These are phyloP conservation scores for Cydia splendana DNA, from an alignment of 1,140 invertebrate species.

Conservation along the genomic window DNA sequence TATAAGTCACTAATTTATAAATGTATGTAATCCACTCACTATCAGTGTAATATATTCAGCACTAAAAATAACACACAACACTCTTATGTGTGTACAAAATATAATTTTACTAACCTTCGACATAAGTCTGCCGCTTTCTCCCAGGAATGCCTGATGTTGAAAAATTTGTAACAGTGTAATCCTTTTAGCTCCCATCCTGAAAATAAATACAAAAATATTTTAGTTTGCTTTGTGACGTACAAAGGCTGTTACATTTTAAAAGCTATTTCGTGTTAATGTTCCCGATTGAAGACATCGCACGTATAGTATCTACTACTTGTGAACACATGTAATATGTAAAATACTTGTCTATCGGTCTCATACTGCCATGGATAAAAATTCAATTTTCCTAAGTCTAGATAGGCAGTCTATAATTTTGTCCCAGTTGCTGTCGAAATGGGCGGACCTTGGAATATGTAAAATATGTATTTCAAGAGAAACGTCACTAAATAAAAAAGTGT, in stretches of 20 bases:
- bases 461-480: slow-evolving; percentile 19
- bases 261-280: too few relatives aligned
- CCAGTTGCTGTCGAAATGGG: too few relatives aligned
- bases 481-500: slow-evolving; percentile 10
- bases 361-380: too few relatives aligned
- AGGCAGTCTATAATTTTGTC: too few relatives aligned
- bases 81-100: slow-evolving; percentile 4
- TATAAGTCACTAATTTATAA: too few relatives aligned
- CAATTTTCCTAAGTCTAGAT: too few relatives aligned
- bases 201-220: slow-evolving; percentile 72
- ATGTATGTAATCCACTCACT: not conserved
- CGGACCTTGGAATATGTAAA: not conserved
- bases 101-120: slow-evolving; percentile 86
- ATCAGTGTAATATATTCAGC: not conserved
- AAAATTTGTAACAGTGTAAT: slow-evolving; percentile 96
- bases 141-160: slow-evolving; percentile 97
- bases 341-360: too few relatives aligned
- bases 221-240: slow-evolving; percentile 11
- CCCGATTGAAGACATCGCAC: not conserved
- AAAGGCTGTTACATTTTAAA: not conserved
- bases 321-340: not conserved
- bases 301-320: not conserved
- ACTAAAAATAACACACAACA: slow-evolving; percentile 29
- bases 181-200: slow-evolving; percentile 95
- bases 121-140: slow-evolving; percentile 96